Conservation (phyloP, 2,113 vertebrate genomes). For the Condylura cristata region DNA sequence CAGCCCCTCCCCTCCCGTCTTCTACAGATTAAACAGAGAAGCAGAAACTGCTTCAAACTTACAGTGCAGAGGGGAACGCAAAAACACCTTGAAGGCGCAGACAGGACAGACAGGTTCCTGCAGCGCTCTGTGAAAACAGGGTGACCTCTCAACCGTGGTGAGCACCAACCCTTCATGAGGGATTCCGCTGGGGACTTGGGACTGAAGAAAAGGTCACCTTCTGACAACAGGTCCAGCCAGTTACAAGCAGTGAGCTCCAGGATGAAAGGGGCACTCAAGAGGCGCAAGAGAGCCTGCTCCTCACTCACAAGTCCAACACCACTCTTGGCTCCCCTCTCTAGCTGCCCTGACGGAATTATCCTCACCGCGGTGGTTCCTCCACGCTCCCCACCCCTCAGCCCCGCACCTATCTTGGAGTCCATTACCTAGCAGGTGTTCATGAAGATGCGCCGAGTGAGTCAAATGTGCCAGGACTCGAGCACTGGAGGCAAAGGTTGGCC, state of each 20-base stretch:
- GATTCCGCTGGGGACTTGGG: not conserved
- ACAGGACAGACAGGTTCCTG: constrained; percentile 22
- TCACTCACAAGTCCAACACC: not conserved
- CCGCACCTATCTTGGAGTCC: not conserved
- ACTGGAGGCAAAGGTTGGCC: not conserved
- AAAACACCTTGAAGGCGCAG: not conserved
- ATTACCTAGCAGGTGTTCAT: not conserved
- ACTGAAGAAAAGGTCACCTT: not conserved
- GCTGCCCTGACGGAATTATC: too few species aligned
- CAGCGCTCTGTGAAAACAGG: not conserved
- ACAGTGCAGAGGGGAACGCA: not conserved
- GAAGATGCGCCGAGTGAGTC: constrained; percentile 6
- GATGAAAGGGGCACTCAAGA: not conserved
- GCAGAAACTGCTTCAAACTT: not conserved
- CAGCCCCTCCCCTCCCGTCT: not conserved
- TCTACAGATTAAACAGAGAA: not conserved
- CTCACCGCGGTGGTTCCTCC: not conserved
- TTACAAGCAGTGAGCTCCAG: not conserved
- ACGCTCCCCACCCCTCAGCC: not conserved
- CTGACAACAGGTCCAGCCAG: not conserved
- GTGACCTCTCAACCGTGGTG: not conserved
- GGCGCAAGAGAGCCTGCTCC: not conserved
- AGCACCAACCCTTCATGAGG: not conserved
- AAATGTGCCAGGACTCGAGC: not conserved
- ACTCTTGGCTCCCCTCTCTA: not conserved